Percentiles rank a stretch among this genome's conserved stretches.
Conservation (phyloP, 1,140 invertebrate genomes). For the Drosophila arizonae region DNA sequence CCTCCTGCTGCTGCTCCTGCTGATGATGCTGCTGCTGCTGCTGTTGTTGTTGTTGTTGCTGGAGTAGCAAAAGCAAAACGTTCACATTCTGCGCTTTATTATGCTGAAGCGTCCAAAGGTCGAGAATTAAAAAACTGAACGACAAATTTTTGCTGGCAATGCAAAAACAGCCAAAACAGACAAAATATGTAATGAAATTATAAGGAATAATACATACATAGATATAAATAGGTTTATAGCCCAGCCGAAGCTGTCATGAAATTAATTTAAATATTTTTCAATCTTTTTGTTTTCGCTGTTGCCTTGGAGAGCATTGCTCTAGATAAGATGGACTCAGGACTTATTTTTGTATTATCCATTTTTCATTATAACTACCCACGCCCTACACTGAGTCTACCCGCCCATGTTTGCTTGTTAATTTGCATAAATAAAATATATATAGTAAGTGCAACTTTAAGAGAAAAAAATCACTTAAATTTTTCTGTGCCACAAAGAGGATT, state of each 20-base stretch:
- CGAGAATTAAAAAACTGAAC: constrained; percentile 62
- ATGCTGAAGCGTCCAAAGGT: constrained; percentile 68
- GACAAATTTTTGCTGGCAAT: constrained; percentile 22
- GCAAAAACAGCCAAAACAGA: constrained; percentile 57
- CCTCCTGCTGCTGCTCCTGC: neutral
- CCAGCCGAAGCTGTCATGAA: constrained; percentile 44
- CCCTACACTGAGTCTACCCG: too few species aligned
- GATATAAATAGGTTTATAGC: too few species aligned
- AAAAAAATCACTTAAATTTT: too few species aligned
- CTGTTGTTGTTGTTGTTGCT: constrained; percentile 8
- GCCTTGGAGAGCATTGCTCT: neutral
- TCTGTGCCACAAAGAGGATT: too few species aligned
- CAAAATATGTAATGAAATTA: constrained; percentile 40
- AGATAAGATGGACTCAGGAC: too few species aligned
- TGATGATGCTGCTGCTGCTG: constrained; percentile 6
- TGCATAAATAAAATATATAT: too few species aligned
- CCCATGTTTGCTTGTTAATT: too few species aligned
- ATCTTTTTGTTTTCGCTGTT: constrained; percentile 32
- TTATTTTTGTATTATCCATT: too few species aligned
- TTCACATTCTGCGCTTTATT: constrained; percentile 41
- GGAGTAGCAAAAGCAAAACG: constrained; percentile 10
- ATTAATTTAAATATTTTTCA: constrained; percentile 77
- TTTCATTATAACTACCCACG: too few species aligned
- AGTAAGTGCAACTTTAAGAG: too few species aligned
- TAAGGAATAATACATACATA: too few species aligned